Base-by-base conservation (phyloP, 2,797 vertebrate genomes). In the Clarias laeviceps region DNA sequence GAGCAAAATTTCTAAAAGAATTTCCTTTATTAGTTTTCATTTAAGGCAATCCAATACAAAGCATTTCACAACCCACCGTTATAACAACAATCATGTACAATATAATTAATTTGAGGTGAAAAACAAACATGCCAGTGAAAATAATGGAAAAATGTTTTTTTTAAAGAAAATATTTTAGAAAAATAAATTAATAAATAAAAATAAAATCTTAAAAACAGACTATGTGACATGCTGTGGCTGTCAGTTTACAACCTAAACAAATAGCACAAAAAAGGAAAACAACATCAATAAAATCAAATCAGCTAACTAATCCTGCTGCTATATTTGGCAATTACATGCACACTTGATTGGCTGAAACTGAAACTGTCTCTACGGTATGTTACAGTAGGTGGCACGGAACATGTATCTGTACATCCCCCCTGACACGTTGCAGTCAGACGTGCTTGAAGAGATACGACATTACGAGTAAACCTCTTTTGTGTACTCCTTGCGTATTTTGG, bases 1-100 rank as follows among this genome's bases (percentile, higher is more conserved):
- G 34, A 59, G 37, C 27, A 24, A 29, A 0, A 32, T 76, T 54
- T 65, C n/a, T 50, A 94, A 96, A 96, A 96, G 92, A 93, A 94
- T 89, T 93, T 82, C 65, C 80, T 95, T 94, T 93, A 95, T 94
- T 92, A n/a, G 92, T 94, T 93, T 94, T 94, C 83, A 93, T 90
- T 95, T 95, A 96, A 96, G 95, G 95, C 95, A 96, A 93, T 96
- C 94, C 94, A 96, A 94, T 95, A 95, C 94, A 96, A 96, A 96
- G 94, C 94, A 95, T 94, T 94, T 96, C 94, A 96, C 95, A 94
- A 95, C 92, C 92, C 93, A 96, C 93, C 90, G 91, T 93, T 77
- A 93, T 95, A 92, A 95, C 94, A 94, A 94, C 93, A 92, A 93
- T 94, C 93, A 94, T 94, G 93, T 95, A 95, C 95, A 94, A 93